phyloP scores from a whole-genome alignment of 2,797 vertebrate genomes.

The Chiloscyllium punctatum region DNA sequence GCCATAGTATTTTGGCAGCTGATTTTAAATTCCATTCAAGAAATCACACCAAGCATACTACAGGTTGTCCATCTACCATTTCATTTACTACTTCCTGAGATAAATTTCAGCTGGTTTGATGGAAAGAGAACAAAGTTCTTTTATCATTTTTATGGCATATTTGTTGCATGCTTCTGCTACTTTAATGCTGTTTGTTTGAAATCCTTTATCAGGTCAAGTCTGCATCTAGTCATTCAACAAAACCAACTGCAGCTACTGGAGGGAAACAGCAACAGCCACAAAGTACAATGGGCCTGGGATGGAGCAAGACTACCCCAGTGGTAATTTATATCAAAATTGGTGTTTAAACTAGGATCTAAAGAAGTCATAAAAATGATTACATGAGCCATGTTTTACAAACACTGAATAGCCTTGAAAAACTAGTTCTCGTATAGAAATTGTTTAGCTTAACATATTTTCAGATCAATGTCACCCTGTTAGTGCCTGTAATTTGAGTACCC shows the following conservation, averaged over 20 bases:
- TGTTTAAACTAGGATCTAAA: neutral
- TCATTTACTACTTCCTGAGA: neutral
- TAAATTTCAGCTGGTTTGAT: neutral
- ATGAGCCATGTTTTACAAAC: neutral
- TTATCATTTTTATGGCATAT: neutral
- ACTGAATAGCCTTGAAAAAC: neutral
- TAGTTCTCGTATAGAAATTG: neutral
- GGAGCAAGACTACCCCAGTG: neutral
- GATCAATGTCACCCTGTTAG: neutral
- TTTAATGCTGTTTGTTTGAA: constrained; percentile 7
- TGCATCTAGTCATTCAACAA: neutral
- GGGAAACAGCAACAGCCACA: neutral
- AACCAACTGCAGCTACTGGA: neutral
- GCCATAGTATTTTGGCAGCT: neutral
- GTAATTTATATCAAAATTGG: neutral
- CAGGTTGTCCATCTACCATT: neutral
- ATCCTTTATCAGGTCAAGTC: neutral
- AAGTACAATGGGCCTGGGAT: neutral
- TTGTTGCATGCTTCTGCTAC: neutral
- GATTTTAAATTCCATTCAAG: neutral
- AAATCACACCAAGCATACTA: neutral
- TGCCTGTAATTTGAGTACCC: neutral
- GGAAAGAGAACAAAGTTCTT: neutral
- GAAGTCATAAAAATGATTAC: neutral
- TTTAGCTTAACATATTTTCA: too few species aligned